Evolutionary conservation across 92 coral and sea anemone genomes (phyloP).

Genomic region (Epizoanthus scotinus): DNA sequence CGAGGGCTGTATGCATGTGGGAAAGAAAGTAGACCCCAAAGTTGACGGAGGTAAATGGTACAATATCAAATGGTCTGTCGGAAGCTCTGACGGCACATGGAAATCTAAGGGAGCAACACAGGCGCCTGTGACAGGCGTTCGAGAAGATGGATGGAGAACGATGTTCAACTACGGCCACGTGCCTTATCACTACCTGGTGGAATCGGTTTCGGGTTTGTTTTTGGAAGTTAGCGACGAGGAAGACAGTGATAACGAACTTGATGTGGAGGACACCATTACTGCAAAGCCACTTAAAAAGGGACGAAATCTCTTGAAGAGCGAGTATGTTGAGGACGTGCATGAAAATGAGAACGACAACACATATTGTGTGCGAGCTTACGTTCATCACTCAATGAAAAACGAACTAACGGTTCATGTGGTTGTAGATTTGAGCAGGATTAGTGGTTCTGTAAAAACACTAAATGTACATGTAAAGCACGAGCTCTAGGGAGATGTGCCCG

Average conservation of each 20-base stretch:
- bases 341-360: background rate
- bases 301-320: background rate
- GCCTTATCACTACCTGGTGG: conserved; percentile 16
- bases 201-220: conserved; percentile 1
- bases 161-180: conserved; percentile 35
- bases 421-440: background rate
- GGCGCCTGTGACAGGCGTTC: no score
- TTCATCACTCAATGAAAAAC: background rate
- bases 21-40: no score
- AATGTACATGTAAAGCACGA: conserved; percentile 20
- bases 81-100: no score
- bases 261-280: conserved; percentile 14
- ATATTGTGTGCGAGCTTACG: no score
- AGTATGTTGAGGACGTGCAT: conserved; percentile 8
- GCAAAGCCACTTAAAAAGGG: conserved; percentile 27
- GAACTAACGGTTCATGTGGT: background rate
- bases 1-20: background rate
- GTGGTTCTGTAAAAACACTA: conserved; percentile 5
- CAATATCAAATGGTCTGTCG: no score
- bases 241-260: background rate
- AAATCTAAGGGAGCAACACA: conserved; percentile 13
- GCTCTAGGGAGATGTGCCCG: conserved; percentile 27
- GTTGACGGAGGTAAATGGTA: no score
- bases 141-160: no score
- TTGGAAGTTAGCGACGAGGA: conserved; percentile 6